Evolutionary conservation across 2,797 vertebrate genomes (phyloP), one percentile per base, ranked within the genome.

Genomic region (Tenualosa ilisha): DNA sequence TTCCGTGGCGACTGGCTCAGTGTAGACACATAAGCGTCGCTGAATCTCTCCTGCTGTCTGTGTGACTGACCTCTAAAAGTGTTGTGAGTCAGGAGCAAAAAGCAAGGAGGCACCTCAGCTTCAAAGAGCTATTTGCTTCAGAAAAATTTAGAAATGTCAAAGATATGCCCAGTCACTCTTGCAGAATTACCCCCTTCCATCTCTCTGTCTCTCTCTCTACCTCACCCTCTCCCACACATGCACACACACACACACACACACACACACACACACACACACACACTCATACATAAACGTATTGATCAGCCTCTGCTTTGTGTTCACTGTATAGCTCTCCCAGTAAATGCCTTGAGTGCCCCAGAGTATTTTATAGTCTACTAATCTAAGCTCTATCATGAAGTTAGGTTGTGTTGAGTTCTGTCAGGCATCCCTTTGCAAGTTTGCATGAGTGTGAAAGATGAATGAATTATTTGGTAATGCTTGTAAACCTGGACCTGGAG

Each of bases 1-100:
- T 93, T 89, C 93, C 91, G 86, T 93, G 91, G 89, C 83, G 72
- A 93, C 91, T 37, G 24, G 81, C 53, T 88, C 86, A 75, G 86
- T 83, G 83, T 85, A 72, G 68, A 85, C 84, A 84, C 82, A 84
- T 85, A 84, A 86, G 86, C 81, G 84, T 88, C 86, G 1, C 17
- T 7, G 37, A 20, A 81, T 86, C 43, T 51, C 65, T 84, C 83
- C 83, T 65, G 75, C 84, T 49, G 68, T 81, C 51, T 85, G 86
- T 83, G 81, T 81, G 12, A 82, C 83, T 83, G 86, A 87, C 89
- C 84, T 83, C 81, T 72, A 54, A 84, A 84, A 83, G 68, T 53
- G 85, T 51, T 85, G 87, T 86, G 65, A 88, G 83, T 85, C 82
- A 68, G 9, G 49, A 43, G 61, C 51, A 54, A 68, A 40, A 13